A percentile compares a stretch with the other conserved stretches of the same genome.
Conservation (phyloP, 2,888 invertebrate species). For the Allolobophora icterica region DNA sequence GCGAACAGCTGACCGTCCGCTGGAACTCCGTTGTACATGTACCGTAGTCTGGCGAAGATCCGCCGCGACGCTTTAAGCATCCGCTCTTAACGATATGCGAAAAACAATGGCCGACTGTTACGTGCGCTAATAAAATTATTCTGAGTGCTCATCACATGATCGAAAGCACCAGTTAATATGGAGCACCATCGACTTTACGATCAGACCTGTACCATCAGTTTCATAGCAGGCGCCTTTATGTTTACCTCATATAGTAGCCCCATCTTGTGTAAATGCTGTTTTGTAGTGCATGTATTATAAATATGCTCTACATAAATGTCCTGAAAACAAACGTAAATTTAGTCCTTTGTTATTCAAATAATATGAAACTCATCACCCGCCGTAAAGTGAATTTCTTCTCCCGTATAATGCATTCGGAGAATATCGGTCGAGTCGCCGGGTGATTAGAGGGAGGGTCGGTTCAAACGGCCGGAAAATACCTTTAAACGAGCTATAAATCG, state of each 20-base stretch:
- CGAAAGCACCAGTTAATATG: not conserved
- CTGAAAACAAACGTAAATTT: not conserved
- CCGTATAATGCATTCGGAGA: not conserved
- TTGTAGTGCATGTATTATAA: not conserved
- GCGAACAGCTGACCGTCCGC: not conserved
- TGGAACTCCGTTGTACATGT: not conserved
- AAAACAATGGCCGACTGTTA: not conserved
- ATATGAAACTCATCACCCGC: not conserved
- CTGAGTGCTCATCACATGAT: not conserved
- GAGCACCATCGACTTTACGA: not conserved
- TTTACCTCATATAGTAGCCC: not conserved
- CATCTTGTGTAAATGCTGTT: not conserved
- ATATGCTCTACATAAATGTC: not conserved
- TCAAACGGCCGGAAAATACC: not conserved
- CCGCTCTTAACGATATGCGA: not conserved
- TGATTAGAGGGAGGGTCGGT: not conserved
- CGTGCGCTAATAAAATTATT: not conserved
- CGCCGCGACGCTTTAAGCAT: not conserved
- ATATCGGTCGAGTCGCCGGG: not conserved
- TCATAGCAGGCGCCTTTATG: no score
- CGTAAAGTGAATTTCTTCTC: not conserved
- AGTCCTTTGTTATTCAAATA: not conserved
- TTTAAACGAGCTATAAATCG: not conserved
- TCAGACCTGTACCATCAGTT: no score
- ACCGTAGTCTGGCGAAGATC: constrained; percentile 9